Conservation (phyloP, 1,140 invertebrate species). For the Brachionus calyciflorus region DNA sequence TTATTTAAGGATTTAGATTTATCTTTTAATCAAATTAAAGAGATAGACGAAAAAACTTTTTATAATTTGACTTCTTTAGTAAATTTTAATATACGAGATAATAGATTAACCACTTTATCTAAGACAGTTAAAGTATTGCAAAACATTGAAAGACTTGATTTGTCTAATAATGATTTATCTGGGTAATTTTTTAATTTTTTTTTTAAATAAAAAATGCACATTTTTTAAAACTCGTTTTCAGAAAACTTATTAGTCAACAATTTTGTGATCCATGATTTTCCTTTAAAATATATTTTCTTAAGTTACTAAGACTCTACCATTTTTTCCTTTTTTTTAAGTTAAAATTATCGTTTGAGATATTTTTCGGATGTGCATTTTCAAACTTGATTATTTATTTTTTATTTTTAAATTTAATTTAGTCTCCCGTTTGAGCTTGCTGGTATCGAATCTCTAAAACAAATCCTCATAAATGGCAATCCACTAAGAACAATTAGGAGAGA, state of each 20-base stretch:
- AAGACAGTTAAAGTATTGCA: slow-evolving; percentile 73
- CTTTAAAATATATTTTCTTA: too few relatives aligned
- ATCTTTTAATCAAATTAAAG: slow-evolving; percentile 24
- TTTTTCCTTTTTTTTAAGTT: too few relatives aligned
- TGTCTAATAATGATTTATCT: slow-evolving; percentile 76
- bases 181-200: too few relatives aligned
- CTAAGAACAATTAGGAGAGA: slow-evolving; percentile 72
- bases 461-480: slow-evolving; percentile 80
- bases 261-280: too few relatives aligned
- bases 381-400: too few relatives aligned
- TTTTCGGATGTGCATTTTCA: too few relatives aligned
- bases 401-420: slow-evolving; percentile 64
- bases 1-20: slow-evolving; percentile 28
- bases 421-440: slow-evolving; percentile 73
- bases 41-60: slow-evolving; percentile 1
- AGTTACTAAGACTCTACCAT: too few relatives aligned
- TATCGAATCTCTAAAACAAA: slow-evolving; percentile 74
- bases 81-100: slow-evolving; percentile 63
- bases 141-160: slow-evolving; percentile 73
- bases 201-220: too few relatives aligned
- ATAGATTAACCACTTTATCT: slow-evolving; percentile 71
- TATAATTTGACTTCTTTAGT: background rate
- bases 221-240: too few relatives aligned
- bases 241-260: too few relatives aligned
- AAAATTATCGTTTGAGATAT: too few relatives aligned